Evolutionary conservation across 2,113 vertebrate genomes (phyloP), one percentile per base, ranked within the genome.

Genomic region (Amblyornis subalaris): DNA sequence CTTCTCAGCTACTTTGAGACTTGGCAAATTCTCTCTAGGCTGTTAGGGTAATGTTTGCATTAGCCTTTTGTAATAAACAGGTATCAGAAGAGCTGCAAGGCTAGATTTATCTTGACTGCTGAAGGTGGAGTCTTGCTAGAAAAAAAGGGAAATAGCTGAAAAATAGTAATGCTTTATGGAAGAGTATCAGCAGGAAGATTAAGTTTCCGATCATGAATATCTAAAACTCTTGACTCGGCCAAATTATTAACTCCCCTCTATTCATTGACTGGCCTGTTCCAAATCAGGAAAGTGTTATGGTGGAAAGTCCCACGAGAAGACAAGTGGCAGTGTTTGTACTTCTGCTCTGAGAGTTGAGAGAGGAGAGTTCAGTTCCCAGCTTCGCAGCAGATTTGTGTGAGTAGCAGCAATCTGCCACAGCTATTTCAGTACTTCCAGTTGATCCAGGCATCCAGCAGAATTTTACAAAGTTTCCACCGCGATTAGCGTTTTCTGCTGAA

Each of bases 1-100:
- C 83, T 96, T 86, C 60, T 86, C 79, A 80, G 69, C 65, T 53
- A 29, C 88, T 92, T 65, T 64, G 85, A 77, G 72, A 80, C 79
- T 88, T 92, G 86, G 76, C 72, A 89, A 67, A 50, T 85, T 79
- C 86, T 92, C 51, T 55, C 20, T 67, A n/a, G 35, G 38, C 71
- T 74, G 36, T 72, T 80, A 91, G 79, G 51, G 45, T 88, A 73
- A 85, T 44, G 47, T 73, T 90, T 91, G 82, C 80, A 82, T 94
- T 94, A 87, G 53, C 53, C 42, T 88, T 89, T 72, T 60, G 36
- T 77, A 74, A 64, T 71, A 85, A 94, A 65, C 51, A 60, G 51
- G 29, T 76, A 74, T 70, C 83, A 86, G 79, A 93, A 86, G 55
- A 53, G 44, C 74, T 94, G 85, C 92, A 80, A 73, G 66, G 38